Conservation (phyloP, 2,113 vertebrate species). For the Phalacrocorax carbo region DNA sequence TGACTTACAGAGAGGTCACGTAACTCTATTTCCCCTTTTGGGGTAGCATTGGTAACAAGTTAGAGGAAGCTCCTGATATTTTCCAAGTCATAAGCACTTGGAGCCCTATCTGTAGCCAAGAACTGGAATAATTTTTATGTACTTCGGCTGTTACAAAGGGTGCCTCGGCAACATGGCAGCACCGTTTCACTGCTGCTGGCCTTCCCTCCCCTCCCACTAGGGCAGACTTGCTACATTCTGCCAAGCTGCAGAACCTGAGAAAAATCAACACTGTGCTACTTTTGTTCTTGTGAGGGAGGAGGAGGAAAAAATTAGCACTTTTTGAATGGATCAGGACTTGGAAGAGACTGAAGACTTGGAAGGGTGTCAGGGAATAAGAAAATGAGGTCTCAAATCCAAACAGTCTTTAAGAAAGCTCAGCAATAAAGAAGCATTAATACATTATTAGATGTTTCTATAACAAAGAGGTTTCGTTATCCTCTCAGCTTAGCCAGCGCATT, state of each 20-base stretch:
- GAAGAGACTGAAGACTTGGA: not conserved
- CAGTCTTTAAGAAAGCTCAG: not conserved
- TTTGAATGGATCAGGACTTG: not conserved
- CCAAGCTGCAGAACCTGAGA: conserved; percentile 10
- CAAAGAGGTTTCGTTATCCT: not conserved
- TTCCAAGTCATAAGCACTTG: not conserved
- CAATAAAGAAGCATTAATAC: not conserved
- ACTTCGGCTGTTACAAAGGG: not conserved
- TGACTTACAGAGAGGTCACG: rapidly evolving
- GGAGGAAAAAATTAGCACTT: not conserved
- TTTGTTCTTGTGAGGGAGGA: not conserved
- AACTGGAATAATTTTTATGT: not conserved
- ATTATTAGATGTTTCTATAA: not conserved
- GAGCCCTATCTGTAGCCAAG: not conserved
- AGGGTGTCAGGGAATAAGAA: not conserved
- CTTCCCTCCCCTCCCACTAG: not conserved
- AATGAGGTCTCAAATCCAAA: not conserved
- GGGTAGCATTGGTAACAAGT: not conserved
- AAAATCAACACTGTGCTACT: not conserved
- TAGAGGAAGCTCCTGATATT: not conserved
- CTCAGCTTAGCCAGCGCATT: not conserved
- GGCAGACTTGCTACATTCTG: not conserved
- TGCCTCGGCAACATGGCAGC: not conserved
- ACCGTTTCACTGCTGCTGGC: not conserved
- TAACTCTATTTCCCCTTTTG: not conserved